Percentiles rank a stretch among this genome's conserved stretches.
These are phyloP conservation scores for Boleophthalmus pectinirostris DNA, from an alignment of 2,113 vertebrate genomes.

Conservation along the genomic window DNA sequence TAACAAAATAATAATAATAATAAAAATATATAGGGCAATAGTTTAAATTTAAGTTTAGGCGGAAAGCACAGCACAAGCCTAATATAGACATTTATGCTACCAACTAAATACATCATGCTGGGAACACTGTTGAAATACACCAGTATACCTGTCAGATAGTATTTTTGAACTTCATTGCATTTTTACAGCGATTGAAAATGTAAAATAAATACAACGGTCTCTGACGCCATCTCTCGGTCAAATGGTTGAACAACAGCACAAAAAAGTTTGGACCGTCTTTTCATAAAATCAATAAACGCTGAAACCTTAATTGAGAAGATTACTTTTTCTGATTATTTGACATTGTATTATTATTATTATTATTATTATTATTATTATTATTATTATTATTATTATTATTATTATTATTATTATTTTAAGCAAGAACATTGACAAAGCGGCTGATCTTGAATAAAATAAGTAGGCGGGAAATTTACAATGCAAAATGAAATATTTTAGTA, in stretches of 20 bases:
- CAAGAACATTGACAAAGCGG: not conserved
- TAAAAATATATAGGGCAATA: no score
- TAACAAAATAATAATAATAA: no score
- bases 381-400: no score
- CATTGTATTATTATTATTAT: no score
- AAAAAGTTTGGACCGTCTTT: not conserved
- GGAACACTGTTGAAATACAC: not conserved
- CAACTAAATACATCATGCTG: not conserved
- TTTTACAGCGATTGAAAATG: not conserved
- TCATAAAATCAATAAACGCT: not conserved
- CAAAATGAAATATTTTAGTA: not conserved
- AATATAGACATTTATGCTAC: not conserved
- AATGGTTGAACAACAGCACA: not conserved
- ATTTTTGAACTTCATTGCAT: not conserved
- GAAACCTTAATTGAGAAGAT: not conserved
- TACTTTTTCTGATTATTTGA: not conserved
- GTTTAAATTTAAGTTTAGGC: not conserved
- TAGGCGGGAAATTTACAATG: not conserved
- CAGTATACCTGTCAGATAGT: not conserved
- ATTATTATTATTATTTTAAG: not conserved
- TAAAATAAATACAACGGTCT: slow-evolving; percentile 37
- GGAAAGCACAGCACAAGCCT: not conserved
- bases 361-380: no score
- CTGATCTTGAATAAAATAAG: not conserved
- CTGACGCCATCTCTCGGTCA: slow-evolving; percentile 46